Evolutionary conservation across 2,888 invertebrate genomes (phyloP).

Genomic region (Candidula unifasciata): DNA sequence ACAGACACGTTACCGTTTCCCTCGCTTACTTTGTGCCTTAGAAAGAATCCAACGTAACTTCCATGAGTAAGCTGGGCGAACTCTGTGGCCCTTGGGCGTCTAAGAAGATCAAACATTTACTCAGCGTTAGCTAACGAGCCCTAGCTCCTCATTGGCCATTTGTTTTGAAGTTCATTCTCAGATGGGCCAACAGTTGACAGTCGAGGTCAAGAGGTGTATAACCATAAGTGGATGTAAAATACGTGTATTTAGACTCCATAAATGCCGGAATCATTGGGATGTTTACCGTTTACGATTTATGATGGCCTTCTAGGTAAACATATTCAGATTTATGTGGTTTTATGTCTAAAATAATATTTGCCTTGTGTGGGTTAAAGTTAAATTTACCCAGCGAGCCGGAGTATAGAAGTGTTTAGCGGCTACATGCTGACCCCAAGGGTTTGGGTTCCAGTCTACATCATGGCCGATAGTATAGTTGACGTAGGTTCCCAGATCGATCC

Average conservation of each 20-base stretch:
- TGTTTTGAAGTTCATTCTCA: background rate
- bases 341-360: too few relatives aligned
- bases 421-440: too few relatives aligned
- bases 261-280: too few relatives aligned
- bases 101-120: constrained; percentile 17
- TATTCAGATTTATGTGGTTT: too few relatives aligned
- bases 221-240: background rate
- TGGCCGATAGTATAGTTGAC: too few relatives aligned
- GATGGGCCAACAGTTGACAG: background rate
- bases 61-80: background rate
- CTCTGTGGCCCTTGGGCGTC: background rate
- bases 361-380: too few relatives aligned
- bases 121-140: background rate
- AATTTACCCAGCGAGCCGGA: too few relatives aligned
- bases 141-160: constrained; percentile 2
- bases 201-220: background rate
- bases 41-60: background rate
- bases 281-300: too few relatives aligned
- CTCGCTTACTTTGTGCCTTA: background rate
- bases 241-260: background rate
- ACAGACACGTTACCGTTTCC: background rate
- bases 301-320: too few relatives aligned
- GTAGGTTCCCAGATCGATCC: too few relatives aligned
- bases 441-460: too few relatives aligned
- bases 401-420: too few relatives aligned